These are phyloP conservation scores for Vesta saturnalis DNA, from an alignment of 2,888 invertebrate species.

Conservation along the genomic window DNA sequence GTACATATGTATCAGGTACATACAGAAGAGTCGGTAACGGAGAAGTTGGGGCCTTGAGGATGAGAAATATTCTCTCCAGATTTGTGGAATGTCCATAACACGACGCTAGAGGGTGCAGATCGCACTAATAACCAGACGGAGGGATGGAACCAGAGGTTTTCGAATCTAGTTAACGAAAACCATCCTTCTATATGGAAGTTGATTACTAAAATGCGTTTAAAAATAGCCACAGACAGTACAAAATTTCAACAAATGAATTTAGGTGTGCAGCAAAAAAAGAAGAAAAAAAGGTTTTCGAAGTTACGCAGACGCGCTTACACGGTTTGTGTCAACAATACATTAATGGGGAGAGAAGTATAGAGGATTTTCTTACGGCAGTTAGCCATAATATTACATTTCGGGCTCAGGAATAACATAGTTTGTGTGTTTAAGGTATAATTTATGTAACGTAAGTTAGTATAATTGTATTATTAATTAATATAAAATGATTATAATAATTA, in stretches of 20 bases:
- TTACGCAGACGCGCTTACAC: background rate
- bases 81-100: conserved; percentile 8
- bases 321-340: conserved; percentile 9
- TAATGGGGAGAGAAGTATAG: background rate
- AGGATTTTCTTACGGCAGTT: background rate
- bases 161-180: conserved; percentile 12
- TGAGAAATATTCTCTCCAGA: conserved; percentile 4
- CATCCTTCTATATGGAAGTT: conserved; percentile 1
- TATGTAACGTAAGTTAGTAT: no score
- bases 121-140: conserved; percentile 15
- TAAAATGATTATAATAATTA: no score
- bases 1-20: no score
- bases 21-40: no score
- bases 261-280: conserved; percentile 4
- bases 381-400: conserved; percentile 7
- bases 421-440: no score
- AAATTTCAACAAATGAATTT: conserved; percentile 3
- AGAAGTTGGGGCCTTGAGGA: no score
- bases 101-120: conserved; percentile 1
- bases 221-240: conserved; percentile 6
- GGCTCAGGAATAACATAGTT: no score
- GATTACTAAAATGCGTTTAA: conserved; percentile 8
- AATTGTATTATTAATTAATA: no score
- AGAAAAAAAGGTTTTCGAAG: background rate
- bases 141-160: conserved; percentile 13